A percentile compares a stretch with the other conserved stretches of the same genome.
These are phyloP conservation scores for Eulithis prunata DNA, from an alignment of 2,888 invertebrate species.

Conservation along the genomic window DNA sequence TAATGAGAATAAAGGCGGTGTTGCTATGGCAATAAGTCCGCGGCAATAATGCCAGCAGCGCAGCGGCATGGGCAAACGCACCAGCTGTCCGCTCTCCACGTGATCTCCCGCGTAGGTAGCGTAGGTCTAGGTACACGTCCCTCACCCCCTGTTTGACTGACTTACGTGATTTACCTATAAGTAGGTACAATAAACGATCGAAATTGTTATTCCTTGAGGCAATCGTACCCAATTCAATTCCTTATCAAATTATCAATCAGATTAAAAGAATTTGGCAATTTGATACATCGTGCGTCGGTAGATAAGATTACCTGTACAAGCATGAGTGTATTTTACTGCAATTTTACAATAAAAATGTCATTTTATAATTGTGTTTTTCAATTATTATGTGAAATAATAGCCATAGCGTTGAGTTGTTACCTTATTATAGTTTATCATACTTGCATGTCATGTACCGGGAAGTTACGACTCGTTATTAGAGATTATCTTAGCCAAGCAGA, in stretches of 20 bases:
- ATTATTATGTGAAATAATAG: constrained; percentile 7
- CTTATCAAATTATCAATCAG: constrained; percentile 18
- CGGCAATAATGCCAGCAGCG: too few relatives aligned
- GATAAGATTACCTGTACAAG: constrained; percentile 17
- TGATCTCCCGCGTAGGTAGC: too few relatives aligned
- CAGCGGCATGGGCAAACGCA: too few relatives aligned
- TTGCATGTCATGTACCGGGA: constrained; percentile 8
- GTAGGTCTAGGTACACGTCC: too few relatives aligned
- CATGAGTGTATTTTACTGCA: background rate
- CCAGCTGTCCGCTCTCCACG: too few relatives aligned
- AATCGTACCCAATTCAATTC: constrained; percentile 1
- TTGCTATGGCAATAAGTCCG: too few relatives aligned
- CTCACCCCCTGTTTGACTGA: too few relatives aligned
- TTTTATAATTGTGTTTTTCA: constrained; percentile 1
- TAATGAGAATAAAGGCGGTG: too few relatives aligned
- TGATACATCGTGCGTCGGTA: background rate
- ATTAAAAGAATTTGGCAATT: constrained; percentile 16
- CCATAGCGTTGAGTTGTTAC: constrained; percentile 9
- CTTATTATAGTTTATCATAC: constrained; percentile 18
- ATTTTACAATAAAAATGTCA: background rate
- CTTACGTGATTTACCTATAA: background rate
- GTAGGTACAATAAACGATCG: background rate
- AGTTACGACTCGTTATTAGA: constrained; percentile 7
- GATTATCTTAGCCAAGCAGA: background rate
- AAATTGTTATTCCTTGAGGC: background rate